phyloP scores from a whole-genome alignment of 2,113 vertebrate species.

The Greenwoodochromis staneri region DNA sequence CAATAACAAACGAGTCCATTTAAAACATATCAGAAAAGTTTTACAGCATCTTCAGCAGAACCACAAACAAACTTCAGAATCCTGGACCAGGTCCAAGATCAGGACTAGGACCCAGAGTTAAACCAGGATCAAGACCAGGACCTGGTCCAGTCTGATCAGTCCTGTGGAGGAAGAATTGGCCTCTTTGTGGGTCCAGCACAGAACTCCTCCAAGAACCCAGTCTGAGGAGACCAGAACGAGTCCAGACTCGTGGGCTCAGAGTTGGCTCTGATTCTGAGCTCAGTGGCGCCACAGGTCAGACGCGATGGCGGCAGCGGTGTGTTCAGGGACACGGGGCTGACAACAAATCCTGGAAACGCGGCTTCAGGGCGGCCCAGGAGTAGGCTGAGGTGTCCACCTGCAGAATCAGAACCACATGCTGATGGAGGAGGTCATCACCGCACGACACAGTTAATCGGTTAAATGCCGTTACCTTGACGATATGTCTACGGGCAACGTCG shows the following conservation, averaged over 20 bases:
- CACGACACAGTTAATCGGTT: neutral
- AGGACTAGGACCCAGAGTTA: neutral
- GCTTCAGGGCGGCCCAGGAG: slow-evolving; percentile 82
- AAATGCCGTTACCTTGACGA: slow-evolving; percentile 76
- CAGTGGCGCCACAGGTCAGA: slow-evolving; percentile 49
- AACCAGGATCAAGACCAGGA: neutral
- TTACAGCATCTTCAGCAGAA: neutral
- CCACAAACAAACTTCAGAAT: neutral
- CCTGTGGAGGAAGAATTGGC: neutral
- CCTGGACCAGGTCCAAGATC: neutral
- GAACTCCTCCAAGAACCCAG: neutral
- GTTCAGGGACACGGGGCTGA: slow-evolving; percentile 24
- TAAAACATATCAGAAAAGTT: neutral
- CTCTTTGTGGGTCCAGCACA: neutral
- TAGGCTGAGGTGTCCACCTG: slow-evolving; percentile 81
- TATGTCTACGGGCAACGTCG: slow-evolving; percentile 78
- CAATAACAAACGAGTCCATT: neutral
- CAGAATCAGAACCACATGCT: neutral
- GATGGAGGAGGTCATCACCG: neutral
- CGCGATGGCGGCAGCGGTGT: neutral
- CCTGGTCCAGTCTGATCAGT: neutral
- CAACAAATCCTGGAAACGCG: slow-evolving; percentile 82
- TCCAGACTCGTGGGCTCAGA: slow-evolving; percentile 35
- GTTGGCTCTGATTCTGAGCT: slow-evolving; percentile 79
- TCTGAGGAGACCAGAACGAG: neutral